Evolutionary conservation across 37 sponge, comb jelly and placozoan species (phyloP).

Genomic region (Theonella swinhoei): DNA sequence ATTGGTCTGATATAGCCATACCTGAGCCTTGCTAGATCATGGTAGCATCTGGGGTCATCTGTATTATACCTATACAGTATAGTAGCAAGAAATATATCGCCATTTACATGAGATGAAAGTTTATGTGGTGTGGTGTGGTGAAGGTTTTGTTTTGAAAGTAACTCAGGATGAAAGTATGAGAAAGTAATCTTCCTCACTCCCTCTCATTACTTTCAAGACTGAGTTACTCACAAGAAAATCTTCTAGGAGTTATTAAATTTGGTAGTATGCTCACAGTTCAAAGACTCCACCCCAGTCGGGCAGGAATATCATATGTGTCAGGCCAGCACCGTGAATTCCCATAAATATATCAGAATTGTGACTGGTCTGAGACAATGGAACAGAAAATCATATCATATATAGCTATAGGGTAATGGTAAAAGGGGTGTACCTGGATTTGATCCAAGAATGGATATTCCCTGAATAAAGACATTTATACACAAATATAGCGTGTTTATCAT

Average conservation of each 20-base stretch:
- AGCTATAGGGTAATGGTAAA: neutral
- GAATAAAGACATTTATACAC: neutral
- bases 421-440: slow-evolving; percentile 54
- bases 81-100: too few species aligned
- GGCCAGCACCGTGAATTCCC: slow-evolving; percentile 94
- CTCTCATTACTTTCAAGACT: too few species aligned
- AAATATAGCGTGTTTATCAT: neutral
- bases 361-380: slow-evolving; percentile 36
- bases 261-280: slow-evolving; percentile 76
- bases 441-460: slow-evolving; percentile 66
- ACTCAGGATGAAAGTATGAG: too few species aligned
- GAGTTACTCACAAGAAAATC: too few species aligned
- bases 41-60: slow-evolving; percentile 85
- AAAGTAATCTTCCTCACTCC: too few species aligned
- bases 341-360: slow-evolving; percentile 91
- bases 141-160: too few species aligned
- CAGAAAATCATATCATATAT: neutral
- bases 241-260: too few species aligned
- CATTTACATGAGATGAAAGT: too few species aligned
- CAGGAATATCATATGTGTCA: slow-evolving; percentile 89
- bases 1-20: neutral
- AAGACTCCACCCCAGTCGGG: slow-evolving; percentile 93
- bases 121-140: too few species aligned
- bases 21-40: slow-evolving; percentile 86
- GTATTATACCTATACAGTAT: slow-evolving; percentile 70